These are phyloP conservation scores for Tubulanus polymorphus DNA, from an alignment of 2,888 invertebrate genomes.

Conservation along the genomic window DNA sequence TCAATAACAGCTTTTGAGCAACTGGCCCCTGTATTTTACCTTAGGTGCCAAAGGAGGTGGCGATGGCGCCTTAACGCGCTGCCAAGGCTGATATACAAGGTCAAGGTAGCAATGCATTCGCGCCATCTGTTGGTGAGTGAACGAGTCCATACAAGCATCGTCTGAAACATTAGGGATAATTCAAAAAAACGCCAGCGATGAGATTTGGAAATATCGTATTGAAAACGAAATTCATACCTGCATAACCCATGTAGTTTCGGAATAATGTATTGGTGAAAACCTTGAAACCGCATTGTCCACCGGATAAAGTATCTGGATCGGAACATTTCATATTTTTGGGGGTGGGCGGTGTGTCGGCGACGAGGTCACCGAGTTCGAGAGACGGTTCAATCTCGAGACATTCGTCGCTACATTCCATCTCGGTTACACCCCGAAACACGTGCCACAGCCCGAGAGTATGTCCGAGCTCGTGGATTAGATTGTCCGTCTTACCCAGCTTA, in stretches of 20 bases:
- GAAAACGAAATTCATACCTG: conserved; percentile 24
- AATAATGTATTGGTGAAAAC: conserved; percentile 36
- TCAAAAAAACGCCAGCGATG: neutral
- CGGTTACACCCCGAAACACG: conserved; percentile 46
- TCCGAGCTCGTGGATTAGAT: conserved; percentile 48
- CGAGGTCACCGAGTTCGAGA: conserved; percentile 44
- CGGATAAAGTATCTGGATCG: conserved; percentile 25
- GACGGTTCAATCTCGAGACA: conserved; percentile 42
- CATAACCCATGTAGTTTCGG: conserved; percentile 47
- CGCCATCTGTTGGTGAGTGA: conserved; percentile 45
- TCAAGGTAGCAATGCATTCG: conserved; percentile 53
- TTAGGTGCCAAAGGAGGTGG: conserved; percentile 38
- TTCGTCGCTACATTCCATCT: conserved; percentile 38
- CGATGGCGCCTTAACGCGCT: conserved; percentile 23
- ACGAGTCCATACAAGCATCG: conserved; percentile 39
- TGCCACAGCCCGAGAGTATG: conserved; percentile 50
- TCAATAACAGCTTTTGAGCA: too few relatives aligned
- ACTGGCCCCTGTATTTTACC: too few relatives aligned
- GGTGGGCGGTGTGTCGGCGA: conserved; percentile 46
- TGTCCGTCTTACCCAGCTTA: conserved; percentile 25
- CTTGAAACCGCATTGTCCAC: conserved; percentile 25
- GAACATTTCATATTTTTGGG: conserved; percentile 32
- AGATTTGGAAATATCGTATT: neutral
- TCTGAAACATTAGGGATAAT: too few relatives aligned
- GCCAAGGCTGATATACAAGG: conserved; percentile 38